These are phyloP conservation scores for Ctenosaura bakeri DNA, from an alignment of 2,797 vertebrate species.

Conservation along the genomic window DNA sequence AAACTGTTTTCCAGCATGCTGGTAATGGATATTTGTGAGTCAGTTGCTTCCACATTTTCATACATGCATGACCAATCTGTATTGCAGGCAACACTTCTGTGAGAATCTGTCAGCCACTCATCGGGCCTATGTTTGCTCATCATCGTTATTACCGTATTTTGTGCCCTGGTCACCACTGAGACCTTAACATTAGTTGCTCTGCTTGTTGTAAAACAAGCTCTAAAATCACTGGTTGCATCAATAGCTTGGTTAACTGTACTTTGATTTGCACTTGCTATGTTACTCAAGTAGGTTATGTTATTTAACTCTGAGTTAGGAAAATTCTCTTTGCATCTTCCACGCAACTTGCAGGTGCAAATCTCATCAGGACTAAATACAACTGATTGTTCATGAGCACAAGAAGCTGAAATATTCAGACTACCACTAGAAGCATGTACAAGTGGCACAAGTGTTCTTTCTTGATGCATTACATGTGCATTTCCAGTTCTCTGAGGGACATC, in stretches of 20 bases:
- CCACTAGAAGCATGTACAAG: accelerated
- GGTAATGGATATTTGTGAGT: background rate
- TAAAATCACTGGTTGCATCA: conserved; percentile 62
- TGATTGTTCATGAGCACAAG: conserved; percentile 35
- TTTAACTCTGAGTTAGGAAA: accelerated
- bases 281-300: accelerated
- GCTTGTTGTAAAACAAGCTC: conserved; percentile 69
- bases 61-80: conserved; percentile 44
- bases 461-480: accelerated
- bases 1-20: background rate
- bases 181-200: conserved; percentile 61
- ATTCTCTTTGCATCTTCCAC: background rate
- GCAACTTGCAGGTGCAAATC: background rate
- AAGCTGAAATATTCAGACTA: background rate
- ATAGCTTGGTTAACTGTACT: conserved; percentile 52
- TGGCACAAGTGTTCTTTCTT: background rate
- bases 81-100: conserved; percentile 57
- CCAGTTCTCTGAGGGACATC: background rate
- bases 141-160: conserved; percentile 73
- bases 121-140: conserved; percentile 42
- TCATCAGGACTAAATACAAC: accelerated
- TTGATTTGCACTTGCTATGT: accelerated
- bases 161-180: conserved; percentile 54
- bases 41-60: accelerated
- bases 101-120: background rate